Conservation (phyloP, 2,113 vertebrate species). For the Tympanuchus pallidicinctus region DNA sequence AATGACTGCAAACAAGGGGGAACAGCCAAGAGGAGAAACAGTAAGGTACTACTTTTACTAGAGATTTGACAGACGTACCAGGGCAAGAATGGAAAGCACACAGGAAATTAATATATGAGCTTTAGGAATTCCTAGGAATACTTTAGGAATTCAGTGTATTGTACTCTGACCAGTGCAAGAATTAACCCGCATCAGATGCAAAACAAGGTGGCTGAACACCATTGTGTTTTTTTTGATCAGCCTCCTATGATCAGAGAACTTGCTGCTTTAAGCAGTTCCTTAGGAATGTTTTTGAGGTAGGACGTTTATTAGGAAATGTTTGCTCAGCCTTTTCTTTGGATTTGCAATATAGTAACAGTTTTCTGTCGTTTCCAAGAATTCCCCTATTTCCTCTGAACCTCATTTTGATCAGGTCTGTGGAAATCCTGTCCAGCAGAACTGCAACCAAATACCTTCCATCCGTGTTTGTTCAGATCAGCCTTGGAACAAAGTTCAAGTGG, state of each 20-base stretch:
- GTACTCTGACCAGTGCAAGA: neutral
- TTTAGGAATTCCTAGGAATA: neutral
- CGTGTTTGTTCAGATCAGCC: neutral
- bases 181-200: neutral
- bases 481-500: slow-evolving; percentile 44
- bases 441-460: neutral
- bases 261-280: neutral
- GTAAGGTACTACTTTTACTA: neutral
- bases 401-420: neutral
- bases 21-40: neutral
- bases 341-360: neutral
- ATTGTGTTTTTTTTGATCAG: neutral
- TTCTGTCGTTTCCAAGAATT: neutral
- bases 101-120: fast-evolving
- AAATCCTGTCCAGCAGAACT: neutral
- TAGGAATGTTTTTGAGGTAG: neutral
- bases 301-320: neutral
- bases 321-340: neutral
- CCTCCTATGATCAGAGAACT: neutral
- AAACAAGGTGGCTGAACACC: neutral
- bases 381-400: neutral
- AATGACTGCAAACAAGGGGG: neutral
- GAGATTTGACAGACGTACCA: neutral
- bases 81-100: neutral
- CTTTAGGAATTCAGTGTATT: neutral